phyloP scores from a whole-genome alignment of 1,140 invertebrate species.

The Eupristina koningsbergeri region DNA sequence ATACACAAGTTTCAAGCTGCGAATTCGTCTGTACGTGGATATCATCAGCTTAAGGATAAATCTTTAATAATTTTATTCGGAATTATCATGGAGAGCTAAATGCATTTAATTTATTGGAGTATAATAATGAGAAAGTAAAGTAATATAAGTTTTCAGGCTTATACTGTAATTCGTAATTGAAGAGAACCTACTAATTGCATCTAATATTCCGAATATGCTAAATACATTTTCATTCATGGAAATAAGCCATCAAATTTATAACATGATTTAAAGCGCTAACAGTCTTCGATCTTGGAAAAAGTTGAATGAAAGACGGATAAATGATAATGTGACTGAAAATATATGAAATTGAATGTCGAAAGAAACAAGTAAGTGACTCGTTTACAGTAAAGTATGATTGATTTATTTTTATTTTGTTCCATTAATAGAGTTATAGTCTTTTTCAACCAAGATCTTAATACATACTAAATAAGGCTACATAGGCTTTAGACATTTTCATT shows the following conservation, averaged over 20 bases:
- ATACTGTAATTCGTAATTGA: no score
- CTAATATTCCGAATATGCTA: no score
- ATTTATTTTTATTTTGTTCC: not conserved
- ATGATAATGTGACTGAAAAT: not conserved
- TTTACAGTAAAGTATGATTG: not conserved
- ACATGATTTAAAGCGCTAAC: not conserved
- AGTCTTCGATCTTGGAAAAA: not conserved
- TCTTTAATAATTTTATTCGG: no score
- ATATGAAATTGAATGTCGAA: not conserved
- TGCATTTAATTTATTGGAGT: not conserved
- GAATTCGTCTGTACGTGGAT: not conserved
- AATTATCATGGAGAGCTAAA: no score
- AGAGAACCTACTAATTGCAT: no score
- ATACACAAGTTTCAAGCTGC: not conserved
- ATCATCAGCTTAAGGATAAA: not conserved
- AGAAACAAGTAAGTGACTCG: not conserved
- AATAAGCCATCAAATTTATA: not conserved
- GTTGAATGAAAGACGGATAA: not conserved
- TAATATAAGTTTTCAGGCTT: not conserved
- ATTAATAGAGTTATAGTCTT: not conserved
- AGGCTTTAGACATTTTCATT: no score
- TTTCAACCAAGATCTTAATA: not conserved
- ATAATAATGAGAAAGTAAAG: not conserved
- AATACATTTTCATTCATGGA: not conserved
- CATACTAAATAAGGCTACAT: no score